Evolutionary conservation across 2,113 vertebrate species (phyloP).

Genomic region (Puma concolor): DNA sequence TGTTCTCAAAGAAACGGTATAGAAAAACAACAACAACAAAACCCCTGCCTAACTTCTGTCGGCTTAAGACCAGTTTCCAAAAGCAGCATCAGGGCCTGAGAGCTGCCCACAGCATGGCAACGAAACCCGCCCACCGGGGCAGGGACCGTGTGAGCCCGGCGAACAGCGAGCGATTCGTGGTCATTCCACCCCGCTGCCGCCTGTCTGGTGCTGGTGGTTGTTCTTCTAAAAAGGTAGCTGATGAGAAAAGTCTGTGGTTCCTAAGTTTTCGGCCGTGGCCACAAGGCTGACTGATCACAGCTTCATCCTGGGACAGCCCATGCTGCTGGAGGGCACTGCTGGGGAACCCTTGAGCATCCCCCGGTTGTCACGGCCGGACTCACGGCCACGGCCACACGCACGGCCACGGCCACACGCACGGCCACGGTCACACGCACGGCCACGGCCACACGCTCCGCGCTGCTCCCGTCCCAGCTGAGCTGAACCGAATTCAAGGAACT

Average conservation of each 20-base stretch:
- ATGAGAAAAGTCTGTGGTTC: not conserved
- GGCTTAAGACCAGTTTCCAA: not conserved
- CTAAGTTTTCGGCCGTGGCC: not conserved
- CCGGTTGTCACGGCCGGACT: not conserved
- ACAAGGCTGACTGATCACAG: not conserved
- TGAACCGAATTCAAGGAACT: not conserved
- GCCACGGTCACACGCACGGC: no score
- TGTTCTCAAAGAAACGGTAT: conserved; percentile 17
- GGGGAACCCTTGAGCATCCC: not conserved
- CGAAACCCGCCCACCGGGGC: no score
- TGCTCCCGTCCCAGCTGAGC: not conserved
- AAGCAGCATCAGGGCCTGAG: not conserved
- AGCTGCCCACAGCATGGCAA: no score
- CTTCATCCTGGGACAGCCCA: not conserved
- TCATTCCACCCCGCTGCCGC: not conserved
- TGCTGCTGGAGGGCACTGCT: not conserved
- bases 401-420: no score
- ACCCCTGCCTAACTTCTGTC: not conserved
- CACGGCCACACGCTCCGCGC: no score
- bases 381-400: no score
- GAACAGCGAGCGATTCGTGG: fast-evolving
- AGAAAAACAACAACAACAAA: not conserved
- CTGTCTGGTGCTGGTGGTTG: not conserved
- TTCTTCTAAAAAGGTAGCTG: not conserved
- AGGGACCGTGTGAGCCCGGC: no score